phyloP scores from a whole-genome alignment of 2,797 vertebrate genomes.

The Pachyuromys duprasi region DNA sequence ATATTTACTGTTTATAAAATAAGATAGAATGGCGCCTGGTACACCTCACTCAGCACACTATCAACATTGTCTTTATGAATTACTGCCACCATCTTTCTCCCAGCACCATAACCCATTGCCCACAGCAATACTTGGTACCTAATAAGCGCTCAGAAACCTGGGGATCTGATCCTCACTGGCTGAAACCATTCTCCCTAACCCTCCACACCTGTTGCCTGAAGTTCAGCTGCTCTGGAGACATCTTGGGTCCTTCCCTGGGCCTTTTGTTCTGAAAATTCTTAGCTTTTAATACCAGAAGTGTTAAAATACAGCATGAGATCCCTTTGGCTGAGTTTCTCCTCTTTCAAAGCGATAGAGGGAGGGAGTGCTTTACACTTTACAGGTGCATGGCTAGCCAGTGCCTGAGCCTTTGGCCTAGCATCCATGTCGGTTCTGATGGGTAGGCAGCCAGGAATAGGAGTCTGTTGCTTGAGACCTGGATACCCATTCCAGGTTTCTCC shows the following conservation, averaged over 20 bases:
- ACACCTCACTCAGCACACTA: background rate
- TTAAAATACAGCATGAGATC: background rate
- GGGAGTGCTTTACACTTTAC: background rate
- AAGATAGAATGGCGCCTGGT: background rate
- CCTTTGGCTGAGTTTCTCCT: background rate
- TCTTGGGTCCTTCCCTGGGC: background rate
- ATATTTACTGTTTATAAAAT: background rate
- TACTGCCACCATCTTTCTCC: background rate
- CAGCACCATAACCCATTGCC: background rate
- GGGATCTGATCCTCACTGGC: background rate
- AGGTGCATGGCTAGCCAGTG: background rate
- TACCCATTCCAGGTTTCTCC: background rate
- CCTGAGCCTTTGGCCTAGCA: background rate
- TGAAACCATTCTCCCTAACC: background rate
- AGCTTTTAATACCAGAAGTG: background rate
- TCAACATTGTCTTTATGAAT: background rate
- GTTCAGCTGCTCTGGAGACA: background rate
- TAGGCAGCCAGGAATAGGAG: background rate
- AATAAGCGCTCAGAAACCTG: background rate
- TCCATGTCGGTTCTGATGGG: background rate
- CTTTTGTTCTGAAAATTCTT: slow-evolving; percentile 46
- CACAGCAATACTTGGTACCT: background rate
- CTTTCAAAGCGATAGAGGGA: background rate
- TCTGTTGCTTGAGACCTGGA: background rate
- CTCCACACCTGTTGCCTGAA: background rate